phyloP scores from a whole-genome alignment of 1,140 invertebrate species.

The Chironomus tepperi region DNA sequence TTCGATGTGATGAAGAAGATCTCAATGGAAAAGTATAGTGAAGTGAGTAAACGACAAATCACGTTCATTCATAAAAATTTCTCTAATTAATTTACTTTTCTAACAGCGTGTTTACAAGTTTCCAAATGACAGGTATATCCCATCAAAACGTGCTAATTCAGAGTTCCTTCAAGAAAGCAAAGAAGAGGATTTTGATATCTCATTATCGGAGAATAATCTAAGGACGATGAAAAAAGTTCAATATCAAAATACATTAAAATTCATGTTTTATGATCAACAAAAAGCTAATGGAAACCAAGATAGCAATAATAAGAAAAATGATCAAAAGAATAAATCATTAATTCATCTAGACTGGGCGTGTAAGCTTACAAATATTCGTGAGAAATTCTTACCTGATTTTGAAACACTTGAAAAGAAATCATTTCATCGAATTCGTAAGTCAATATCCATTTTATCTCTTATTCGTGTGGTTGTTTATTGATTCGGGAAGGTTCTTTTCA shows the following conservation, averaged over 20 bases:
- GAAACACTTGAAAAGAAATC: background rate
- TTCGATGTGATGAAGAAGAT: background rate
- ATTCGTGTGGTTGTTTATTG: no score
- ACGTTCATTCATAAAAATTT: no score
- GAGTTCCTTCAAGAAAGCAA: background rate
- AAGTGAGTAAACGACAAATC: background rate
- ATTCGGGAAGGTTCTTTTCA: no score
- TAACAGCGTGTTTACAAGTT: no score
- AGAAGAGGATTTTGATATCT: background rate
- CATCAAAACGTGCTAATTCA: background rate
- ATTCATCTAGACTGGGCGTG: background rate
- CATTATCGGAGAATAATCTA: background rate
- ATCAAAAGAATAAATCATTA: background rate
- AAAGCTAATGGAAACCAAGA: background rate
- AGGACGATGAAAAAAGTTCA: background rate
- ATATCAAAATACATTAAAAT: background rate
- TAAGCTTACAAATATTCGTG: background rate
- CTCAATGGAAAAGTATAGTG: background rate
- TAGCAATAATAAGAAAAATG: background rate
- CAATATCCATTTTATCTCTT: no score
- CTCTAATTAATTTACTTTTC: no score
- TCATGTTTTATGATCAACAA: background rate
- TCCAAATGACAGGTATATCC: background rate
- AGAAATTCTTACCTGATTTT: background rate
- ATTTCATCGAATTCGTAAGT: background rate